A percentile compares a stretch with the other conserved stretches of the same genome.
Conservation (phyloP, 2,113 vertebrate species). For the Gallinago undulata region DNA sequence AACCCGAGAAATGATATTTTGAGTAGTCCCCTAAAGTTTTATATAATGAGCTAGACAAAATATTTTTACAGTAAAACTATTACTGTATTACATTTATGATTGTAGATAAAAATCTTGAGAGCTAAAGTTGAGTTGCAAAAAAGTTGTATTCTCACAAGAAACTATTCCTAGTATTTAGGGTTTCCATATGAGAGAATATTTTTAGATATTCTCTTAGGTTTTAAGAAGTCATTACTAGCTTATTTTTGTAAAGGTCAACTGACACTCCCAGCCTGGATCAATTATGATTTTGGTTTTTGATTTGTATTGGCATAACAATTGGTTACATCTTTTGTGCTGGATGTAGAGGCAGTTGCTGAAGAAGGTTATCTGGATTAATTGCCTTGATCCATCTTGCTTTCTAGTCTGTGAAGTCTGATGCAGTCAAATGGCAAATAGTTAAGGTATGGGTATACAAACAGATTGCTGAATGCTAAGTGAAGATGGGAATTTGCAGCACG, state of each 20-base stretch:
- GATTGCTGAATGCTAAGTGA: neutral
- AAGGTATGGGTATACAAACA: neutral
- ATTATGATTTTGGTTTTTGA: neutral
- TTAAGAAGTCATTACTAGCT: neutral
- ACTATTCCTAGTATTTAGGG: slow-evolving; percentile 21
- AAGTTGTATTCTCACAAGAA: slow-evolving; percentile 4
- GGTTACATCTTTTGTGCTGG: neutral
- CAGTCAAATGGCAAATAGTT: neutral
- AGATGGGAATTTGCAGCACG: neutral
- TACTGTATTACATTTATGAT: neutral
- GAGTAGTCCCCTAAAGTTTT: neutral
- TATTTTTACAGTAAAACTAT: neutral
- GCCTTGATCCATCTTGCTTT: neutral
- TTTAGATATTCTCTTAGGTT: slow-evolving; percentile 5
- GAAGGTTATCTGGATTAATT: neutral
- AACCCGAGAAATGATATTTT: neutral
- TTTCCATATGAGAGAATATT: neutral
- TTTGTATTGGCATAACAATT: neutral
- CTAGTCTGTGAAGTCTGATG: neutral
- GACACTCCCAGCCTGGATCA: neutral
- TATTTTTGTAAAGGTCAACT: neutral
- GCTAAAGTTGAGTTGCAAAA: neutral
- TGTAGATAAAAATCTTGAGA: neutral
- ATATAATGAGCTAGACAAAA: neutral
- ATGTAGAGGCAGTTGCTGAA: neutral